Base-by-base conservation (phyloP, 2,113 vertebrate species). In the Pipa parva region DNA sequence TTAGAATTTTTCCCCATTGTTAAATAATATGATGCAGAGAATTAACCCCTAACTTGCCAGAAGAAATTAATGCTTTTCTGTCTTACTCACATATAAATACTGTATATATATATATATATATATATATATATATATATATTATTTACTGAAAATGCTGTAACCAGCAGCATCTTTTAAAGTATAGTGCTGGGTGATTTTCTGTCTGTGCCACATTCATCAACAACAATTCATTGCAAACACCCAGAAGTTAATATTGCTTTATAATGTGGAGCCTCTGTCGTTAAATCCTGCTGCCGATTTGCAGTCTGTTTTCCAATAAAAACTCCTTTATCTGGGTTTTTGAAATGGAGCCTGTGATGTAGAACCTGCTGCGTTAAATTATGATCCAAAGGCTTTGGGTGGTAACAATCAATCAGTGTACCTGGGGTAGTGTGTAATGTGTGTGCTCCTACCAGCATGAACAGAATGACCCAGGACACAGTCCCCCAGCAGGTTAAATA, bases 341-440 rank as follows among this genome's bases (percentile, higher is more conserved):
- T 74, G 77, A 82, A 82, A 77, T 74, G 79, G 71, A 75, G 73
- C 63, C 78, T 81, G 78, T 84, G 83, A 82, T 89, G 83, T 72
- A 84, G 85, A 85, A 80, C 92, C 91, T 77, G 94, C 96, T 99
- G 95, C 84, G 94, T 94, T 93, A 97, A 97, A 99, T 97, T 94
- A 95, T 88, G 90, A 93, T 90, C 84, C 87, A 84, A 86, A 88
- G 91, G 84, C 89, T 86, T 87, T 87, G 84, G 92, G 88, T 91
- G 91, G 92, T 89, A 90, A 87, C 92, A 91, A 94, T 97, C 93
- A 95, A 97, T 97, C 92, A 89, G 82, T 88, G 90, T 92, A 91
- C 90, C 90, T 90, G 87, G 87, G 90, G 91, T 88, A 84, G 84
- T 87, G 88, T 91, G 93, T 95, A 92, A 93, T 91, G 91, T 89